Evolutionary conservation across 2,113 vertebrate species (phyloP).

Genomic region (Bubalus kerabau): DNA sequence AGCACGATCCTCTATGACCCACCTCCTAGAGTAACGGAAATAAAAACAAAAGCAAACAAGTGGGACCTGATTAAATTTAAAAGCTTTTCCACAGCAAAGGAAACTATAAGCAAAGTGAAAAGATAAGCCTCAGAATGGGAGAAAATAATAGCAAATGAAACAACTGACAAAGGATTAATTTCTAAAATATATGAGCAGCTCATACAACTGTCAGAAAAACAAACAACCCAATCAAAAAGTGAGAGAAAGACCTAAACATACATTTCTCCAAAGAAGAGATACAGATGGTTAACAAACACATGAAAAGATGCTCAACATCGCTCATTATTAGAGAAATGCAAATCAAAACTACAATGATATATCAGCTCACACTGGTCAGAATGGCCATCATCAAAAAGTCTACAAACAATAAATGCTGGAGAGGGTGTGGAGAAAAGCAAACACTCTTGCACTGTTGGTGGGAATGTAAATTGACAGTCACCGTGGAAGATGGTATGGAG

Average conservation of each 20-base stretch:
- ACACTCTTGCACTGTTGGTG: neutral
- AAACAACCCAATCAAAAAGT: neutral
- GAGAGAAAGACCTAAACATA: neutral
- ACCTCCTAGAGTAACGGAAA: neutral
- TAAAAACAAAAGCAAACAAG: neutral
- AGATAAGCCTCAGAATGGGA: neutral
- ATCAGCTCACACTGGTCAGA: neutral
- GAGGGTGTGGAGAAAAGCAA: neutral
- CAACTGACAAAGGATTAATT: neutral
- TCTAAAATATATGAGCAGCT: neutral
- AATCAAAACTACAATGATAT: neutral
- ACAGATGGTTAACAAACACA: neutral
- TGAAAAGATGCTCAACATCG: neutral
- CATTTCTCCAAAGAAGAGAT: neutral
- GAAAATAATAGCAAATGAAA: neutral
- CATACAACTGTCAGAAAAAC: neutral
- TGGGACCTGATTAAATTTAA: neutral
- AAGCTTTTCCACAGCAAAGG: neutral
- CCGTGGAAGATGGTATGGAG: neutral
- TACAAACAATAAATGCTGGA: neutral
- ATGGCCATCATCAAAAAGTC: neutral
- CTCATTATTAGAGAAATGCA: neutral
- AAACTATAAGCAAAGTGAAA: neutral
- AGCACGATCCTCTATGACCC: neutral
- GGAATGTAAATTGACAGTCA: neutral